These are phyloP conservation scores for Drosophila lutescens DNA, from an alignment of 2,888 invertebrate genomes.

Conservation along the genomic window DNA sequence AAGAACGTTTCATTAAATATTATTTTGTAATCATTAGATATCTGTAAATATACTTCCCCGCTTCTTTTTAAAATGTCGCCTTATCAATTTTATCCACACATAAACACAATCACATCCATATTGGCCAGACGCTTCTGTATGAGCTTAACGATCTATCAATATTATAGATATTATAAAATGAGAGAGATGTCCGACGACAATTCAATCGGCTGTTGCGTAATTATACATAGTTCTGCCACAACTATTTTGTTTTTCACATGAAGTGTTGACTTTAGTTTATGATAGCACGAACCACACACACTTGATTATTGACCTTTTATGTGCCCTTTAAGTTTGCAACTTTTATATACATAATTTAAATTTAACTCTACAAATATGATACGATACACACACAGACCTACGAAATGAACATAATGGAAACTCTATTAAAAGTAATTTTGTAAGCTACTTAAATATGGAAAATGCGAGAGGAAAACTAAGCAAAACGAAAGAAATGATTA, in stretches of 20 bases:
- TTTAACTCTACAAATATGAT: constrained; percentile 52
- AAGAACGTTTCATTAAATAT: constrained; percentile 44
- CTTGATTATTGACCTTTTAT: constrained; percentile 36
- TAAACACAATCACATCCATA: constrained; percentile 25
- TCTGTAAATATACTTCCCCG: constrained; percentile 69
- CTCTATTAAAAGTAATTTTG: constrained; percentile 62
- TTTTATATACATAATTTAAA: constrained; percentile 50
- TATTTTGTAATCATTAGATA: constrained; percentile 62
- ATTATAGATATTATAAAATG: constrained; percentile 26
- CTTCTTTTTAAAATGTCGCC: constrained; percentile 70
- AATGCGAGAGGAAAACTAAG: constrained; percentile 50
- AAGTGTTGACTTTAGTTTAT: constrained; percentile 61
- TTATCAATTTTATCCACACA: constrained; percentile 48
- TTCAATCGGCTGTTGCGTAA: constrained; percentile 57
- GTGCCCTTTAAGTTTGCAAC: constrained; percentile 61
- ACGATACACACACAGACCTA: constrained; percentile 40
- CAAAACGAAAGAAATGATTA: constrained; percentile 60
- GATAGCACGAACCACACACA: constrained; percentile 27
- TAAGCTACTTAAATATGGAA: constrained; percentile 73
- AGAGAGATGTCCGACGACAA: constrained; percentile 31
- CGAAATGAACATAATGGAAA: constrained; percentile 53
- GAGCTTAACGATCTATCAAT: constrained; percentile 47
- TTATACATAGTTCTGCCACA: constrained; percentile 43
- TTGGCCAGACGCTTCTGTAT: constrained; percentile 36
- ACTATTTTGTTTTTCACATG: constrained; percentile 49